Evolutionary conservation across 2,797 vertebrate genomes (phyloP).

Genomic region (Microctenopoma stevenorrisi): DNA sequence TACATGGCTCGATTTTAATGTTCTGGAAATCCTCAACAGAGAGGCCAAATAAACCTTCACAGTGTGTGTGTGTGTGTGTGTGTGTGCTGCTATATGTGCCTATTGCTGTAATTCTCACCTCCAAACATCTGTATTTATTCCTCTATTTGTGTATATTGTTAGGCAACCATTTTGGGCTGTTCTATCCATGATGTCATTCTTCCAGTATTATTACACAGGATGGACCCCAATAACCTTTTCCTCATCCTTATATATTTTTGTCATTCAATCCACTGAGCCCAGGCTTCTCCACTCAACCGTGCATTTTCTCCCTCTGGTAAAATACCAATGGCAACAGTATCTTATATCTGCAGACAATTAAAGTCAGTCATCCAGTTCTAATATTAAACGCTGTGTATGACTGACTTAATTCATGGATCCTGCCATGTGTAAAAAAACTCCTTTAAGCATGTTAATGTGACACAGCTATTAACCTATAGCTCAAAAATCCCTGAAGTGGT

Average conservation of each 20-base stretch:
- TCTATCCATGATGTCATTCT: slow-evolving; percentile 36
- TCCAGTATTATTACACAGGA: slow-evolving; percentile 6
- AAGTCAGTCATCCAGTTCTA: slow-evolving; percentile 37
- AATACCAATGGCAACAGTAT: slow-evolving; percentile 1
- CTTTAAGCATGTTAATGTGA: slow-evolving; percentile 16
- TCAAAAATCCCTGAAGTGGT: neutral
- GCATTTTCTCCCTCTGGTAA: slow-evolving; percentile 7
- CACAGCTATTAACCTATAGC: neutral
- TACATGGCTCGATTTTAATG: slow-evolving; percentile 65
- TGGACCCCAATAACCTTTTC: slow-evolving; percentile 49
- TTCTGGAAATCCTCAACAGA: slow-evolving; percentile 74
- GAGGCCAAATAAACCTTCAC: slow-evolving; percentile 48
- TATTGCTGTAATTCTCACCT: slow-evolving; percentile 4
- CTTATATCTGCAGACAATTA: slow-evolving; percentile 25
- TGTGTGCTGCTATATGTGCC: neutral
- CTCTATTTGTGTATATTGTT: neutral
- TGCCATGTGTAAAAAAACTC: slow-evolving; percentile 20
- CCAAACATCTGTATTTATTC: slow-evolving; percentile 45
- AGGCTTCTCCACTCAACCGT: slow-evolving; percentile 26
- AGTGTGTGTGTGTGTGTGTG: slow-evolving; percentile 1
- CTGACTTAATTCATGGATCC: slow-evolving; percentile 22
- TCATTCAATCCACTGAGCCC: slow-evolving; percentile 44
- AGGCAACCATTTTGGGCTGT: slow-evolving; percentile 13
- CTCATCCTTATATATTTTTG: slow-evolving; percentile 37
- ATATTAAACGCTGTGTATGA: slow-evolving; percentile 22